phyloP scores from a whole-genome alignment of 2,113 vertebrate species.

The Chlamydotis undulata region DNA sequence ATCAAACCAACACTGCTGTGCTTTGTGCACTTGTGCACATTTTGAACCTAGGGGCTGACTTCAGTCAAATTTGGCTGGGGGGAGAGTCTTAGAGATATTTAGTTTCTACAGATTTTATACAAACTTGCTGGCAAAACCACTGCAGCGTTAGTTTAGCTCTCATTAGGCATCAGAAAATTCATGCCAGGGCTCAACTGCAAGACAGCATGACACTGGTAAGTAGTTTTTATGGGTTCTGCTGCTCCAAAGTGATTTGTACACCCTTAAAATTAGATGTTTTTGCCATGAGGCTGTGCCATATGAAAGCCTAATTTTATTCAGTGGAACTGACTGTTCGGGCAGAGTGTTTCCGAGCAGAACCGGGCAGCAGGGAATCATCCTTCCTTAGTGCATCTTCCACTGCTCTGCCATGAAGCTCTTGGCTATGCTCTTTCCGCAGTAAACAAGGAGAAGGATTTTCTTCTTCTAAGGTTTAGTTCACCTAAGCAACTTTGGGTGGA shows the following conservation, averaged over 20 bases:
- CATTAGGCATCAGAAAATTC: not conserved
- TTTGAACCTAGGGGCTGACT: not conserved
- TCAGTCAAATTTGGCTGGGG: not conserved
- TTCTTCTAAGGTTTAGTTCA: not conserved
- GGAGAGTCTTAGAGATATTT: not conserved
- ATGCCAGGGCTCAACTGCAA: not conserved
- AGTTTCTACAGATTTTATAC: not conserved
- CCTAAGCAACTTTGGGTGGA: not conserved
- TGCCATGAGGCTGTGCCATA: not conserved
- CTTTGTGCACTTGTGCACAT: not conserved
- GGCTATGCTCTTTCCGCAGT: not conserved
- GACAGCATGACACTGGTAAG: not conserved
- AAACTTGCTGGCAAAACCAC: not conserved
- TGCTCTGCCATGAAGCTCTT: not conserved
- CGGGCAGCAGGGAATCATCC: not conserved
- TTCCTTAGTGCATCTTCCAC: not conserved
- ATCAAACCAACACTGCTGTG: not conserved
- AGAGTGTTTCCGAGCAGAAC: not conserved
- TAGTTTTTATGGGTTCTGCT: not conserved
- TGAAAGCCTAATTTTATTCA: not conserved
- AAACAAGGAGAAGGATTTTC: not conserved
- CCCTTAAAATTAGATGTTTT: not conserved
- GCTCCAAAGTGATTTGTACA: not conserved
- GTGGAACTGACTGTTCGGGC: not conserved
- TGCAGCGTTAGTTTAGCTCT: not conserved